phyloP scores from a whole-genome alignment of 2,888 invertebrate genomes.

The Gryllus longicercus region DNA sequence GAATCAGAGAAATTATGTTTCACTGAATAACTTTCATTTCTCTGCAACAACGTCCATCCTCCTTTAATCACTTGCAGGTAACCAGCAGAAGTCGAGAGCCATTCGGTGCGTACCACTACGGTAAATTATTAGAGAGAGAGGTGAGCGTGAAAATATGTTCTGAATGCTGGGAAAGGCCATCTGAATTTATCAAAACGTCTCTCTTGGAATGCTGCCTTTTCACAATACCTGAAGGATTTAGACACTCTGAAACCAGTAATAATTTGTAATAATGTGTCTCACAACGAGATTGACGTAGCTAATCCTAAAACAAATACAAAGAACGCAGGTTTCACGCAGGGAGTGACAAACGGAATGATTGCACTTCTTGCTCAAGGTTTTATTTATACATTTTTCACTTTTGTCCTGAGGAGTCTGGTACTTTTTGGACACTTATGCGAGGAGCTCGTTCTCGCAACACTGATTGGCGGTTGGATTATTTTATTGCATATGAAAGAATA shows the following conservation, averaged over 20 bases:
- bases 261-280: conserved; percentile 93
- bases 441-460: conserved; percentile 85
- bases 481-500: conserved; percentile 73
- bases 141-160: conserved; percentile 60
- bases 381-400: conserved; percentile 79
- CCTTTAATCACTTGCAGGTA: too few species aligned
- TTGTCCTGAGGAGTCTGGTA: conserved; percentile 76
- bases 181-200: conserved; percentile 82
- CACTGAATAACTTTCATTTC: too few species aligned
- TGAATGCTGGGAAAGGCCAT: conserved; percentile 87
- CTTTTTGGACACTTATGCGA: conserved; percentile 91
- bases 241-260: conserved; percentile 91
- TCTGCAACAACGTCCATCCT: too few species aligned
- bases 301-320: conserved; percentile 91
- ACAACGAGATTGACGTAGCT: conserved; percentile 79
- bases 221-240: conserved; percentile 70
- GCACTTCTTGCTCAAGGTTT: conserved; percentile 76
- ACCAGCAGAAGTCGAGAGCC: too few species aligned
- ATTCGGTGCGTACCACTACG: too few species aligned
- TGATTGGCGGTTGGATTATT: conserved; percentile 98
- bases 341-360: conserved; percentile 90
- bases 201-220: conserved; percentile 85
- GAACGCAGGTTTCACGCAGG: conserved; percentile 92
- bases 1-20: too few species aligned
- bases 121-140: too few species aligned